These are phyloP conservation scores for Meloe dianella DNA, from an alignment of 2,888 invertebrate genomes.

Conservation along the genomic window DNA sequence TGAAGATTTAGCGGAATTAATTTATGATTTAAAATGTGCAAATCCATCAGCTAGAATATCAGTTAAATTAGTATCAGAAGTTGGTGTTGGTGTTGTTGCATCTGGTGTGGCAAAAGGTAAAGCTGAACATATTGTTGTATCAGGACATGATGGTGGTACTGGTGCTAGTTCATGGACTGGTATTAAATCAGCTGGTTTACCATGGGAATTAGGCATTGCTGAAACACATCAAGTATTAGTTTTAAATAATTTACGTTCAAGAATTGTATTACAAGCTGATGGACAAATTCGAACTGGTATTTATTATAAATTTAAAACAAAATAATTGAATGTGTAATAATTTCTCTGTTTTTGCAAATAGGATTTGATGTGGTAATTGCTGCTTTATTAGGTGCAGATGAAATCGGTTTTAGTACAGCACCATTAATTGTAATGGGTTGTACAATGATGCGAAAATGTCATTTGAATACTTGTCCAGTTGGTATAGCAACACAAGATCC, in stretches of 20 bases:
- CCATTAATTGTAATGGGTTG: conserved; percentile 98
- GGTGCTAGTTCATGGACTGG: conserved; percentile 99
- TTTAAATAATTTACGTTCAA: conserved; percentile 88
- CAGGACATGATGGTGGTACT: conserved; percentile 99
- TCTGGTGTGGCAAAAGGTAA: conserved; percentile 83
- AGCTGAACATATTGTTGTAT: conserved; percentile 97
- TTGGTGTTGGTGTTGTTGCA: conserved; percentile 98
- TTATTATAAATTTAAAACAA: conserved; percentile 14
- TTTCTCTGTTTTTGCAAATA: conserved; percentile 48
- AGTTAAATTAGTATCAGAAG: conserved; percentile 97
- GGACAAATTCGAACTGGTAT: conserved; percentile 89
- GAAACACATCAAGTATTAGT: conserved; percentile 98
- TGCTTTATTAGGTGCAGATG: conserved; percentile 95
- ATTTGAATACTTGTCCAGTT: conserved; percentile 98
- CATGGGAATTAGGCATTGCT: conserved; percentile 98
- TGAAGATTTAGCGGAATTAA: conserved; percentile 96
- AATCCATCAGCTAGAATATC: conserved; percentile 95
- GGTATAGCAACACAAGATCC: conserved; percentile 99
- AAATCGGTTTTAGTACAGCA: conserved; percentile 98
- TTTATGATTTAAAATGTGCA: conserved; percentile 97
- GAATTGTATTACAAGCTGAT: conserved; percentile 95
- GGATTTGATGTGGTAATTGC: conserved; percentile 96
- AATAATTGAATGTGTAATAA: not conserved
- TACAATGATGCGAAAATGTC: conserved; percentile 99
- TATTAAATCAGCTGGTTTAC: conserved; percentile 96